Percentiles rank a stretch among this genome's conserved stretches.
phyloP scores from a whole-genome alignment of 1,140 invertebrate species.

The Streblospio benedicti region DNA sequence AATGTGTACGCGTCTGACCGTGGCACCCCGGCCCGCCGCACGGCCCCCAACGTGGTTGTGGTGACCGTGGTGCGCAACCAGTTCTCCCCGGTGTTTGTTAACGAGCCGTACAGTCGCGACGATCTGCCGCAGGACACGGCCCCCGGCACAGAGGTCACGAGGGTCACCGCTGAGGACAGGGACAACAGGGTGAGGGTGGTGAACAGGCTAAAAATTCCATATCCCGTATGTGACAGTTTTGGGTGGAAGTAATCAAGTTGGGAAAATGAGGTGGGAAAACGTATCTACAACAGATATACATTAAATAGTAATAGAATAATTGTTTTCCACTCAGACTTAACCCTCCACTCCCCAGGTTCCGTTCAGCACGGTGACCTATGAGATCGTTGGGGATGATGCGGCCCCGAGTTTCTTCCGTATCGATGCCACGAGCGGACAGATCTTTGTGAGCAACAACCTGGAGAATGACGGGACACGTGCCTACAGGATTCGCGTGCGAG shows the following conservation, averaged over 20 bases:
- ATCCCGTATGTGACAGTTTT: too few species aligned
- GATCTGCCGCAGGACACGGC: neutral
- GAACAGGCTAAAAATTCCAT: too few species aligned
- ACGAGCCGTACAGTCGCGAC: neutral
- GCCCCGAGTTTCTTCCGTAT: constrained; percentile 8
- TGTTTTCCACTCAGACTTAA: too few species aligned
- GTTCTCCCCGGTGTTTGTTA: neutral
- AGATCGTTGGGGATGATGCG: constrained; percentile 10
- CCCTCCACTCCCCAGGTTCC: too few species aligned
- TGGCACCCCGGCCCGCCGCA: constrained; percentile 7
- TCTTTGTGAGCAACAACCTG: constrained; percentile 8
- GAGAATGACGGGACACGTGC: neutral
- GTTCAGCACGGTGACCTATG: constrained; percentile 9
- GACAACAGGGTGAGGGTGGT: neutral
- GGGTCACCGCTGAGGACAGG: neutral
- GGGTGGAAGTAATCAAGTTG: too few species aligned
- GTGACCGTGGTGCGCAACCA: constrained; percentile 1
- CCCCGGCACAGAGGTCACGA: neutral
- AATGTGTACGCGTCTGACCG: constrained; percentile 18
- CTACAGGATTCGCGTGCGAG: constrained; percentile 10
- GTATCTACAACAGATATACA: too few species aligned
- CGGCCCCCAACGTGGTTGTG: constrained; percentile 15
- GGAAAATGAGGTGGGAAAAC: too few species aligned
- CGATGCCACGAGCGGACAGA: neutral
- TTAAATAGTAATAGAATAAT: too few species aligned